Evolutionary conservation across 2,113 vertebrate species (phyloP).

Genomic region (Brachirus orientalis): DNA sequence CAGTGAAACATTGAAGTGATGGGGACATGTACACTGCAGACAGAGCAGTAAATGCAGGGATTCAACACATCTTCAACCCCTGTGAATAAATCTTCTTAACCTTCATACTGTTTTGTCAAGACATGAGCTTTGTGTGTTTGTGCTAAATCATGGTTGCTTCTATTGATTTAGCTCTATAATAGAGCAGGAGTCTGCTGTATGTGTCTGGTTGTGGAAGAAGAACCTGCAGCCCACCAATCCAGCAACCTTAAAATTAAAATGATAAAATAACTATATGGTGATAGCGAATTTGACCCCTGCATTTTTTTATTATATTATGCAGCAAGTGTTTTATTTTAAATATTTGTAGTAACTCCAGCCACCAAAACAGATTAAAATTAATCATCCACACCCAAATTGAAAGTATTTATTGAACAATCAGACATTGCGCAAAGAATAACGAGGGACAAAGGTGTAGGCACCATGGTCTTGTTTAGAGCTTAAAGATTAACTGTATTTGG

Average conservation of each 20-base stretch:
- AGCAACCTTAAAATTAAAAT: not conserved
- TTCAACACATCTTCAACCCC: not conserved
- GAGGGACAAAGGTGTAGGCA: slow-evolving; percentile 52
- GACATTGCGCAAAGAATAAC: slow-evolving; percentile 71
- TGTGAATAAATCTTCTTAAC: not conserved
- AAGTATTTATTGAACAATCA: slow-evolving; percentile 82
- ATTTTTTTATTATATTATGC: not conserved
- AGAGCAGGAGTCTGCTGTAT: too few relatives aligned
- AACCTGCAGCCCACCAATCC: too few relatives aligned
- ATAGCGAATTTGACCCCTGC: too few relatives aligned
- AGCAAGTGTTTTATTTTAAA: not conserved
- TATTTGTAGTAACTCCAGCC: slow-evolving; percentile 33
- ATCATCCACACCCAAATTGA: slow-evolving; percentile 61
- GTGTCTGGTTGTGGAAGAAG: too few relatives aligned
- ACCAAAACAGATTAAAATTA: slow-evolving; percentile 38
- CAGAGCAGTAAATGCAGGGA: not conserved
- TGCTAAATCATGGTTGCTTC: not conserved
- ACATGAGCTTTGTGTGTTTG: too few relatives aligned
- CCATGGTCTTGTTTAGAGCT: slow-evolving; percentile 55
- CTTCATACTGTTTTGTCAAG: not conserved
- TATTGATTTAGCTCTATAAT: not conserved
- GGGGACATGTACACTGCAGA: too few relatives aligned
- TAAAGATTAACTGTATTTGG: slow-evolving; percentile 57
- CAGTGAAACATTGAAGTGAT: not conserved
- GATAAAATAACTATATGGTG: too few relatives aligned